These are phyloP conservation scores for Peromyscus leucopus DNA, from an alignment of 2,113 vertebrate species.

Conservation along the genomic window DNA sequence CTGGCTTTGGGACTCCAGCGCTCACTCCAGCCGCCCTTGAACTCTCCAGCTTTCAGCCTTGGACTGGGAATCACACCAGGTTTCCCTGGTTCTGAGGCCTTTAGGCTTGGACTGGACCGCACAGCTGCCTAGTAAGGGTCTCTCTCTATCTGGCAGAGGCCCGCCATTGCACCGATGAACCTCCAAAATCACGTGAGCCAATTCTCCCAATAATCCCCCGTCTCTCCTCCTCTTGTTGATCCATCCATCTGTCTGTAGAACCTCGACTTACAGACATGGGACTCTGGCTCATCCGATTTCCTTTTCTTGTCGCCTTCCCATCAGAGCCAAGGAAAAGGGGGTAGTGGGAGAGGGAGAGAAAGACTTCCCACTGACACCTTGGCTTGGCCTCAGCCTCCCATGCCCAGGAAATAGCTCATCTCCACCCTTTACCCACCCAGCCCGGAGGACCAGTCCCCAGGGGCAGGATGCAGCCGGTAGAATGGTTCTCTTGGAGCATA, in stretches of 20 bases:
- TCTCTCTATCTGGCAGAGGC: neutral
- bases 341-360: neutral
- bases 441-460: neutral
- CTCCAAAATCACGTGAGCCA: neutral
- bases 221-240: neutral
- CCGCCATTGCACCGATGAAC: neutral
- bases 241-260: neutral
- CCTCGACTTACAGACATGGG: neutral
- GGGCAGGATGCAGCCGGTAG: neutral
- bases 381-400: neutral
- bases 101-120: neutral
- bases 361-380: neutral
- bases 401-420: accelerated
- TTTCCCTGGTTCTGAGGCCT: neutral
- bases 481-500: neutral
- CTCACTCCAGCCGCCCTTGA: neutral
- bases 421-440: neutral
- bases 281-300: neutral
- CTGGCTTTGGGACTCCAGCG: neutral
- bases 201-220: neutral
- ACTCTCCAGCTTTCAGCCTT: neutral
- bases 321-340: neutral
- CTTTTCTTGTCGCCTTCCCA: neutral
- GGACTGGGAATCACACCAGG: no score
- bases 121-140: neutral